Evolutionary conservation across 2,113 vertebrate species (phyloP).

Genomic region (Eptatretus burgeri): DNA sequence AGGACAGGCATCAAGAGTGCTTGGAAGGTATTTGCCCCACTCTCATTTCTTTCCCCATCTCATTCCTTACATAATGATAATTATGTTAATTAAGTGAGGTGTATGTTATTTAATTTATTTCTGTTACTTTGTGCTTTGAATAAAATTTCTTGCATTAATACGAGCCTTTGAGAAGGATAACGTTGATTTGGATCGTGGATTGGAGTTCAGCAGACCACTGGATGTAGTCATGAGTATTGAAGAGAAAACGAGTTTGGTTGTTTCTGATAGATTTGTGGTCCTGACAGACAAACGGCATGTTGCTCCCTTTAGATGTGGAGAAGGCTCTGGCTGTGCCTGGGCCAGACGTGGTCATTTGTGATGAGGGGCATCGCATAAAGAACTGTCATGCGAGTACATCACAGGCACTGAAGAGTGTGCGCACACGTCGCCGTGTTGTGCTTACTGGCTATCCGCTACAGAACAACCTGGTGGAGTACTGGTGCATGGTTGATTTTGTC

Average conservation of each 20-base stretch:
- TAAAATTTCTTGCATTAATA: too few species aligned
- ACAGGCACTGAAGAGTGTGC: constrained; percentile 84
- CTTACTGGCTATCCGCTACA: constrained; percentile 79
- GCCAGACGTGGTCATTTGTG: constrained; percentile 87
- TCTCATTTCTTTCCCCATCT: neutral
- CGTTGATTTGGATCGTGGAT: too few species aligned
- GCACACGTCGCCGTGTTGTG: constrained; percentile 62
- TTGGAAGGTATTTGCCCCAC: constrained; percentile 38
- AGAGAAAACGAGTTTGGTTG: too few species aligned
- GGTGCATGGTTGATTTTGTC: constrained; percentile 99
- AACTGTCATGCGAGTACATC: constrained; percentile 95
- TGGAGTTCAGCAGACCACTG: too few species aligned
- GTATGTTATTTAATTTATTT: too few species aligned
- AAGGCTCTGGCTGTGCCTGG: constrained; percentile 60
- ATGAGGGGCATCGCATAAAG: constrained; percentile 92
- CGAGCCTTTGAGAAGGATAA: too few species aligned
- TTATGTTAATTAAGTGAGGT: too few species aligned
- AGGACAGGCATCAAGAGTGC: constrained; percentile 80
- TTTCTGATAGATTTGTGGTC: neutral
- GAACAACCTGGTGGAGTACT: constrained; percentile 95
- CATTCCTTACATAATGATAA: too few species aligned
- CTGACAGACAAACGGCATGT: neutral
- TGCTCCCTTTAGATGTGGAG: constrained; percentile 37
- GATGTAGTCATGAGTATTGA: too few species aligned
- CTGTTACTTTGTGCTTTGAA: too few species aligned